Conservation (phyloP, 2,113 vertebrate genomes). For the Saguinus imperator region DNA sequence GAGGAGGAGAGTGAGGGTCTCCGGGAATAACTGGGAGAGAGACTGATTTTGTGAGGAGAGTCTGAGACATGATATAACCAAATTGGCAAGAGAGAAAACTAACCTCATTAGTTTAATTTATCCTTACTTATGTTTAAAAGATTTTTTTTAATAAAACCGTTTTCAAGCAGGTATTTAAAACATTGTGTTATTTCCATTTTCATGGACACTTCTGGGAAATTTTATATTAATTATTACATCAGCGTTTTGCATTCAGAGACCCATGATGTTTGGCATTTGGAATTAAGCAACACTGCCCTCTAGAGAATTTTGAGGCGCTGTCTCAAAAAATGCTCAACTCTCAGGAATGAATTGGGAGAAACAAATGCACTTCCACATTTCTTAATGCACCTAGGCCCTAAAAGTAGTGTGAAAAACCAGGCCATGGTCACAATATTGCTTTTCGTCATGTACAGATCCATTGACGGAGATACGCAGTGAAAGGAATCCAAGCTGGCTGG, state of each 20-base stretch:
- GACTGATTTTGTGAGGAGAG: not conserved
- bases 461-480: not conserved
- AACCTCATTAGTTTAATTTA: not conserved
- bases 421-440: not conserved
- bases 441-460: not conserved
- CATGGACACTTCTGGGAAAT: not conserved
- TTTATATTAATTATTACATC: not conserved
- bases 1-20: not conserved
- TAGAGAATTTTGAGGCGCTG: not conserved
- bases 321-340: not conserved
- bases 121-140: not conserved
- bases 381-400: not conserved
- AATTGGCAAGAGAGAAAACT: not conserved
- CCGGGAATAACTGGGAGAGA: not conserved
- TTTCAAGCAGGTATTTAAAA: not conserved
- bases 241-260: not conserved
- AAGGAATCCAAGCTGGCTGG: not conserved
- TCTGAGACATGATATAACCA: not conserved
- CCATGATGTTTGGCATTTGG: not conserved
- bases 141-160: not conserved
- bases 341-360: not conserved
- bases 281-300: slow-evolving; percentile 53
- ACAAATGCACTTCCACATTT: not conserved
- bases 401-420: not conserved
- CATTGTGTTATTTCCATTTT: not conserved